A percentile compares a stretch with the other conserved stretches of the same genome.
Evolutionary conservation across 2,797 vertebrate genomes (phyloP).

Genomic region (Trichosurus vulpecula): DNA sequence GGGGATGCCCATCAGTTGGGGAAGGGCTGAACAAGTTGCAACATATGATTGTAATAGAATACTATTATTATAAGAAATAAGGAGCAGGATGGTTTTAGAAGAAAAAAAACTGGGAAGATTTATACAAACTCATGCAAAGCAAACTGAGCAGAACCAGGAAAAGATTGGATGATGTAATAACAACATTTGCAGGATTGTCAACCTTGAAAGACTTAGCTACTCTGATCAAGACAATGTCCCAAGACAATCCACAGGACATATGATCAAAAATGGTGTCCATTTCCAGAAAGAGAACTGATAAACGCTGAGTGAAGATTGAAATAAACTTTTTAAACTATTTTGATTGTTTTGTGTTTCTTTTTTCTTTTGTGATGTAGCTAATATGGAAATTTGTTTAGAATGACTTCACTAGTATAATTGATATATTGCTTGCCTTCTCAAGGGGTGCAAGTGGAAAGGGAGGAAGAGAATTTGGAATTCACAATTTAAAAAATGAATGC

Average conservation of each 20-base stretch:
- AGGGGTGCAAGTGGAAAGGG: neutral
- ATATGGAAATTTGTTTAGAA: neutral
- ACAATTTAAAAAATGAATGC: neutral
- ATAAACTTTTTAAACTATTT: neutral
- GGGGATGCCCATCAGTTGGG: neutral
- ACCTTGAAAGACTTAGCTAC: neutral
- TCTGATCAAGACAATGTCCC: neutral
- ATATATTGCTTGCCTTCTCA: neutral
- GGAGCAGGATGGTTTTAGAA: neutral
- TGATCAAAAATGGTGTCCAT: neutral
- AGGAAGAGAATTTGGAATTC: neutral
- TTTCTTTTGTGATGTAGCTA: neutral
- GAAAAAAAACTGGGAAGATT: neutral
- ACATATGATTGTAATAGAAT: neutral
- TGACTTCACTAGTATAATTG: neutral
- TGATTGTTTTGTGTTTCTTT: neutral
- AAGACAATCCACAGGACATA: neutral
- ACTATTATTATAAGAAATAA: neutral
- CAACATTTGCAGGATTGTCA: neutral
- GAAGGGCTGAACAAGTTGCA: neutral
- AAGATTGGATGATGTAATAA: fast-evolving
- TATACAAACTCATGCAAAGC: neutral
- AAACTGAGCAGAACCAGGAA: neutral
- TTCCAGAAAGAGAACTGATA: neutral
- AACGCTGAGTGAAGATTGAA: neutral